These are phyloP conservation scores for Gavialis gangeticus DNA, from an alignment of 2,113 vertebrate species.

Conservation along the genomic window DNA sequence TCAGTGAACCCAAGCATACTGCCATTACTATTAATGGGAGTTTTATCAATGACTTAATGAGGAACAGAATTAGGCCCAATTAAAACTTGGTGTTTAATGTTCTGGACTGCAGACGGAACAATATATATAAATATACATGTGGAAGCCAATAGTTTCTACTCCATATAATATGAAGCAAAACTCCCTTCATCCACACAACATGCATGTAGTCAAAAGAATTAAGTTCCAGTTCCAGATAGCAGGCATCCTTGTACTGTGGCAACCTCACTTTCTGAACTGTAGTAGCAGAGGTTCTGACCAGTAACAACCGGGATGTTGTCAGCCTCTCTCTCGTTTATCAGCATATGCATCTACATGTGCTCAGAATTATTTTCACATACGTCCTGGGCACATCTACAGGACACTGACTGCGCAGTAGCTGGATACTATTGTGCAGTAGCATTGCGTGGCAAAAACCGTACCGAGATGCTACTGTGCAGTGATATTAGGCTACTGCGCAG, in stretches of 20 bases:
- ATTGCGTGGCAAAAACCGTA: no score
- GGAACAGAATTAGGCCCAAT: conserved; percentile 34
- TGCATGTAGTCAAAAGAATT: not conserved
- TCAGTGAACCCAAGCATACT: not conserved
- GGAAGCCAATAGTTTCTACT: not conserved
- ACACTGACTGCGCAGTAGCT: no score
- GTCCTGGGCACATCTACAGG: no score
- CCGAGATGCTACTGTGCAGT: no score
- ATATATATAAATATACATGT: not conserved
- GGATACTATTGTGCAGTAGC: no score
- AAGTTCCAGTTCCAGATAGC: not conserved
- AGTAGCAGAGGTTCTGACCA: not conserved
- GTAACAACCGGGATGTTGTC: not conserved
- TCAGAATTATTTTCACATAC: not conserved
- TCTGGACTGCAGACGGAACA: not conserved
- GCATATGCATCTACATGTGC: not conserved
- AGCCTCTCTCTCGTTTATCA: not conserved
- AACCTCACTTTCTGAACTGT: accelerated
- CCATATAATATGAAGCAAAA: not conserved
- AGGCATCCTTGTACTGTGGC: not conserved
- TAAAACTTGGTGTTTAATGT: conserved; percentile 2
- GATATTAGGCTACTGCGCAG: no score
- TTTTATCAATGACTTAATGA: conserved; percentile 22
- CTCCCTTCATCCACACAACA: not conserved
- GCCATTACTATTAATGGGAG: not conserved